phyloP scores from a whole-genome alignment of 1,140 invertebrate species.

The Drosophila repleta region DNA sequence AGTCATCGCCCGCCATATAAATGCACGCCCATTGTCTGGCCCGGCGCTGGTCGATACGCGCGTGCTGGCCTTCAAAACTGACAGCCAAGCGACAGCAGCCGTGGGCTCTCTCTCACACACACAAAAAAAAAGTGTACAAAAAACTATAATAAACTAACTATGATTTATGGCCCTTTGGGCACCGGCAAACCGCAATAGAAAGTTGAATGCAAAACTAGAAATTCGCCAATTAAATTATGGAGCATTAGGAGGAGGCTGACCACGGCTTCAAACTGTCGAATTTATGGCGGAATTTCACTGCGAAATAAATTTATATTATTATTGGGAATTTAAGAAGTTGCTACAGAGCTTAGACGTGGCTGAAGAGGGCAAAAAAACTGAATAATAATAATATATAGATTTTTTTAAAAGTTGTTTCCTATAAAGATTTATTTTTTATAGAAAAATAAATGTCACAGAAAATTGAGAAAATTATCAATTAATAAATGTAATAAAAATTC shows the following conservation, averaged over 20 bases:
- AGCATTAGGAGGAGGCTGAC: too few species aligned
- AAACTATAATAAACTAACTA: slow-evolving; percentile 45
- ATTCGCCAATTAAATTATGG: slow-evolving; percentile 61
- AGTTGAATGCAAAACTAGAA: slow-evolving; percentile 37
- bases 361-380: too few species aligned
- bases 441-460: too few species aligned
- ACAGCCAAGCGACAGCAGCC: slow-evolving; percentile 61
- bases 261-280: background rate
- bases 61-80: slow-evolving; percentile 71
- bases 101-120: slow-evolving; percentile 46
- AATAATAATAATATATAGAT: too few species aligned
- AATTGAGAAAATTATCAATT: too few species aligned
- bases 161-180: slow-evolving; percentile 62
- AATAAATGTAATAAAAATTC: too few species aligned
- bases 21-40: slow-evolving; percentile 19
- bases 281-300: too few species aligned
- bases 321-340: too few species aligned
- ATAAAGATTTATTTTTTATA: too few species aligned
- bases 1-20: slow-evolving; percentile 46
- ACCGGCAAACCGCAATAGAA: slow-evolving; percentile 37
- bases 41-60: slow-evolving; percentile 44
- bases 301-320: background rate
- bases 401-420: too few species aligned
- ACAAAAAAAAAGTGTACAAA: slow-evolving; percentile 6
- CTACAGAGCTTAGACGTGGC: too few species aligned